Evolutionary conservation across 35 echinoderm and acorn worm species (phyloP).

Genomic region (Hemicentrotus pulcherrimus): DNA sequence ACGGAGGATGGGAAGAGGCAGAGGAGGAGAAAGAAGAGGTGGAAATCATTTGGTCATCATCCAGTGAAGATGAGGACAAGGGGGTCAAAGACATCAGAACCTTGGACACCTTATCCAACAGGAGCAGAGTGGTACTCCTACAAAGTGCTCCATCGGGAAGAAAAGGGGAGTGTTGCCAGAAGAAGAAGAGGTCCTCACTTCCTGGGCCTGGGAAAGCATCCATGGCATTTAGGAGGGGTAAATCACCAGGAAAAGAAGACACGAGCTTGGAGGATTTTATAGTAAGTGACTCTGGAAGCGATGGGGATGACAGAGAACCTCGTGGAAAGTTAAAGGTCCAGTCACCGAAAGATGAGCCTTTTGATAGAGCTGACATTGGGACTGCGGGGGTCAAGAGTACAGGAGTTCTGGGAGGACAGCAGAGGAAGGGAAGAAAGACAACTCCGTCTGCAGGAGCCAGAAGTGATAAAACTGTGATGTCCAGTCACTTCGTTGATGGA

Average conservation of each 20-base stretch:
- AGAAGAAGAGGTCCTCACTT: not conserved
- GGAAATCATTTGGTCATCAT: not conserved
- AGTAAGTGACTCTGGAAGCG: conserved; percentile 2
- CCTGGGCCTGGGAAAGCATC: not conserved
- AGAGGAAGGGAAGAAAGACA: not conserved
- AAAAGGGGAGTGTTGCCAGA: not conserved
- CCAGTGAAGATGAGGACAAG: not conserved
- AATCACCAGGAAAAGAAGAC: not conserved
- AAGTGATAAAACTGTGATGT: not conserved
- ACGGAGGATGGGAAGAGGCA: conserved; percentile 1
- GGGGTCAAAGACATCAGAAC: not conserved
- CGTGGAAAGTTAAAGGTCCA: not conserved
- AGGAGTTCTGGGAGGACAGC: not conserved
- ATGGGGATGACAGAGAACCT: not conserved
- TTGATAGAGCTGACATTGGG: not conserved
- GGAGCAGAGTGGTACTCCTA: not conserved
- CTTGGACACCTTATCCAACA: not conserved
- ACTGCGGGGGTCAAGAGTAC: not conserved
- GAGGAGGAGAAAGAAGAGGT: conserved; percentile 10
- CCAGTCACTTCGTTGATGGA: not conserved
- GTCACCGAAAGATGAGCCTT: not conserved
- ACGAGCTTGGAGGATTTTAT: not conserved
- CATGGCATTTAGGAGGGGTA: not conserved
- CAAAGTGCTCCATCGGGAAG: not conserved
- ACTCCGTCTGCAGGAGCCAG: not conserved